Evolutionary conservation across 1,140 invertebrate genomes (phyloP).

Genomic region (Aphaenogaster ashmeadi): DNA sequence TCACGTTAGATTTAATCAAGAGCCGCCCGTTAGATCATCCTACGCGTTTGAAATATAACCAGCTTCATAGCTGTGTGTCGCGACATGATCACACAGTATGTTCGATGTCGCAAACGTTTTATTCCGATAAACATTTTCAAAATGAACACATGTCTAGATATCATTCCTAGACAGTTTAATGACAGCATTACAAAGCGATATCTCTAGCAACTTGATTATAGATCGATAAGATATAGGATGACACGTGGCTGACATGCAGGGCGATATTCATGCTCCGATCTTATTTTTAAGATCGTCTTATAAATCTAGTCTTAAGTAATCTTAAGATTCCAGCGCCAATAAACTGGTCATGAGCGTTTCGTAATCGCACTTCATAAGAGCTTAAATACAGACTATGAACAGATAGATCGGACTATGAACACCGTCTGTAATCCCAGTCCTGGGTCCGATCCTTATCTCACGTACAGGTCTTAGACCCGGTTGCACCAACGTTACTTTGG

Average conservation of each 20-base stretch:
- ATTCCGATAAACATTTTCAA: background rate
- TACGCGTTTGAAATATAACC: background rate
- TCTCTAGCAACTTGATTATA: background rate
- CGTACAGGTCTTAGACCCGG: too few relatives aligned
- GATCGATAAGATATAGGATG: background rate
- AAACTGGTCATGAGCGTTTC: background rate
- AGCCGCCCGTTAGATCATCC: background rate
- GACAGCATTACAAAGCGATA: background rate
- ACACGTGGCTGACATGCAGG: background rate
- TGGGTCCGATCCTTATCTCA: background rate
- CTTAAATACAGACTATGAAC: background rate
- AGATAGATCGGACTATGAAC: background rate
- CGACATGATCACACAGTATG: background rate
- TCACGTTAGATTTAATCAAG: slow-evolving; percentile 4
- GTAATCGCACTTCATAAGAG: background rate
- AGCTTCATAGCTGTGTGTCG: background rate
- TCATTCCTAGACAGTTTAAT: background rate
- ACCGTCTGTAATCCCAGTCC: background rate
- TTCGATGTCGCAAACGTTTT: background rate
- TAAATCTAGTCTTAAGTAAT: background rate
- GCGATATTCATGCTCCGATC: background rate
- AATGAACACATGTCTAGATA: background rate
- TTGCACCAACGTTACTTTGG: too few relatives aligned
- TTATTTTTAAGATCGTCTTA: background rate
- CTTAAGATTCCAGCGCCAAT: background rate